Evolutionary conservation across 2,888 invertebrate genomes (phyloP), one percentile per base, ranked within the genome.

Genomic region (Lomographa bimaculata): DNA sequence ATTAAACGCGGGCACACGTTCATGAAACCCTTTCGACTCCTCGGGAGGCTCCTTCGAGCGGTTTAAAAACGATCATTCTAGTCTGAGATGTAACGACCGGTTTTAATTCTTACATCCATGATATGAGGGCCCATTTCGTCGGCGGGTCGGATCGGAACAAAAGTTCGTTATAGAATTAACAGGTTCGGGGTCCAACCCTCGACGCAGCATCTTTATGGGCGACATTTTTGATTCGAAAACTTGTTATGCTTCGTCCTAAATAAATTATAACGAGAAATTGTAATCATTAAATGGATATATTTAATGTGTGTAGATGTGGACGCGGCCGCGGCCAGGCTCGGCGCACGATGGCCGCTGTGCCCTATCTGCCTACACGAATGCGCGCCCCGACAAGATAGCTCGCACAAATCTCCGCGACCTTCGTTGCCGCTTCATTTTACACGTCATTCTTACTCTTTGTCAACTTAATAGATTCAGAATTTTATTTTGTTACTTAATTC

Each of bases 241-340:
- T 87, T 87, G 89, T 89, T 87, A 86, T 86, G 85, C 83, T 82
- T 82, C 87, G 77, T 80, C 80, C 82, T 84, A 83, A 87, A 87
- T 87, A 89, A 87, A 87, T 87, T 87, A 87, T 87, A 85, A 85
- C 86, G 85, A 86, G 86, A 84, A 86, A 87, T 86, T 84, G 84
- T 87, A 83, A 87, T 84, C 83, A 79, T 84, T 83, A 84, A 84
- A 83, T 82, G 79, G 79, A 85, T 87, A 86, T 86, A 84, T 86
- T 84, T 54, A 82, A 83, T 82, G 83, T 81, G 79, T 79, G 79
- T 79, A 70, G 75, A 75, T 65, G 75, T 73, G 62, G 57, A 65
- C 61, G 56, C 56, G 54, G 56, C 56, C 50, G 32, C 54, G 58
- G 45, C 56, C 53, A 2, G 64, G 54, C 51, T n/a, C 51, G 50